Percentiles rank a stretch among this genome's conserved stretches.
phyloP scores from a whole-genome alignment of 2,113 vertebrate species.

The Aythya baeri region DNA sequence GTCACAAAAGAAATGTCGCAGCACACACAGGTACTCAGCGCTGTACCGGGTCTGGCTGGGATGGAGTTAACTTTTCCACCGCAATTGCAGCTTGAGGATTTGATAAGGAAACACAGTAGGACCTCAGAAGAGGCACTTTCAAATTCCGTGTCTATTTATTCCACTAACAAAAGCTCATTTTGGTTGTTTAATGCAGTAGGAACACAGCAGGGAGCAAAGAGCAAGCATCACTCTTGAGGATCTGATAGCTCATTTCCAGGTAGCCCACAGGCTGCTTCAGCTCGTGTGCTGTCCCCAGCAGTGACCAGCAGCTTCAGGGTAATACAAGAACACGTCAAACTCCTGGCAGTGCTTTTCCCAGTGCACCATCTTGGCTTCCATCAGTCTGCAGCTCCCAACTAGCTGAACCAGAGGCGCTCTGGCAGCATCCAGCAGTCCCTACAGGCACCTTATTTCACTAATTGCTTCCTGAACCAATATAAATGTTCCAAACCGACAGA shows the following conservation, averaged over 20 bases:
- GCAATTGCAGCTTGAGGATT: neutral
- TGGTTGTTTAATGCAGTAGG: neutral
- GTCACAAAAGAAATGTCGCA: neutral
- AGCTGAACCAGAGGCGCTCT: fast-evolving
- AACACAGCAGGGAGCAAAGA: neutral
- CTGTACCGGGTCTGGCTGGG: too few species aligned
- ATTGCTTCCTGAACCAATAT: neutral
- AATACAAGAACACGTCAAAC: fast-evolving
- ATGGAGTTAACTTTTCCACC: too few species aligned
- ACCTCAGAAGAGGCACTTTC: neutral
- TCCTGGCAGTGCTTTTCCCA: neutral
- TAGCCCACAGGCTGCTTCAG: neutral
- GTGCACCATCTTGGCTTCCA: neutral
- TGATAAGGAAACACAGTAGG: neutral
- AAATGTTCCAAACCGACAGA: neutral
- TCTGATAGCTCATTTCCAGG: neutral
- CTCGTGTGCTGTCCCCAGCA: neutral
- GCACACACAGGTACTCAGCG: neutral
- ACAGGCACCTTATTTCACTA: neutral
- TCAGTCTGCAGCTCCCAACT: neutral
- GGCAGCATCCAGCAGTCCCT: neutral
- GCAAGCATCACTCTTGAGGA: neutral
- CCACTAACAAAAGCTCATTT: neutral
- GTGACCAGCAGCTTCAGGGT: neutral
- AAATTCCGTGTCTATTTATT: neutral